Evolutionary conservation across 2,797 vertebrate species (phyloP).

Genomic region (Dermochelys coriacea): DNA sequence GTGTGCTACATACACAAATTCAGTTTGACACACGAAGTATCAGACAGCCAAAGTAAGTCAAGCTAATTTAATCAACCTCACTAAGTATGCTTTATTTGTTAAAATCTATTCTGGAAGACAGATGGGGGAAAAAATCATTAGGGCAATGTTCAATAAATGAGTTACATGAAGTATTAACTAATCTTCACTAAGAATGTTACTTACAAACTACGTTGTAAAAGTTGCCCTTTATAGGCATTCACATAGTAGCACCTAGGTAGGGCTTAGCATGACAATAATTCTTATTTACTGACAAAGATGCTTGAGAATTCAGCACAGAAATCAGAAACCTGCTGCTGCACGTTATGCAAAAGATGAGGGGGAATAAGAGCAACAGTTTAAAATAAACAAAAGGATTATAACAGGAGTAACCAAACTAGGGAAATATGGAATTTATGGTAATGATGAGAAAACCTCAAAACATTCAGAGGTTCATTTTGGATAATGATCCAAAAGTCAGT

Average conservation of each 20-base stretch:
- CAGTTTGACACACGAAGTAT: constrained; percentile 38
- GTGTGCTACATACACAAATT: constrained; percentile 61
- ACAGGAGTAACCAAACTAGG: accelerated
- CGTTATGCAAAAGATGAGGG: background rate
- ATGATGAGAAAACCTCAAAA: background rate
- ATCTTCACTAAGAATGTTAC: constrained; percentile 3
- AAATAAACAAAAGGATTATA: constrained; percentile 8
- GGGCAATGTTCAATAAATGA: constrained; percentile 21
- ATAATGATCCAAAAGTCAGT: background rate
- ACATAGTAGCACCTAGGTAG: background rate
- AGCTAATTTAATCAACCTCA: constrained; percentile 63
- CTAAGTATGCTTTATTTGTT: constrained; percentile 48
- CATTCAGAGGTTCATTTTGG: background rate
- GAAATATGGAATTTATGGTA: background rate
- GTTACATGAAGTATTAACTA: background rate
- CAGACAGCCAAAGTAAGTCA: constrained; percentile 62
- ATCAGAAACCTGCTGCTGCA: background rate
- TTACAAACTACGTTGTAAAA: background rate
- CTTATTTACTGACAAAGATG: background rate
- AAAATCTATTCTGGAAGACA: constrained; percentile 46
- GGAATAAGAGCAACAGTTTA: constrained; percentile 6
- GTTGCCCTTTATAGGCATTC: background rate
- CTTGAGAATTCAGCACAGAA: background rate
- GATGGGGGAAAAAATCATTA: background rate
- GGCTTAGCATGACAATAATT: background rate